phyloP scores from a whole-genome alignment of 2,113 vertebrate genomes.

The Microcebus tavaratra region DNA sequence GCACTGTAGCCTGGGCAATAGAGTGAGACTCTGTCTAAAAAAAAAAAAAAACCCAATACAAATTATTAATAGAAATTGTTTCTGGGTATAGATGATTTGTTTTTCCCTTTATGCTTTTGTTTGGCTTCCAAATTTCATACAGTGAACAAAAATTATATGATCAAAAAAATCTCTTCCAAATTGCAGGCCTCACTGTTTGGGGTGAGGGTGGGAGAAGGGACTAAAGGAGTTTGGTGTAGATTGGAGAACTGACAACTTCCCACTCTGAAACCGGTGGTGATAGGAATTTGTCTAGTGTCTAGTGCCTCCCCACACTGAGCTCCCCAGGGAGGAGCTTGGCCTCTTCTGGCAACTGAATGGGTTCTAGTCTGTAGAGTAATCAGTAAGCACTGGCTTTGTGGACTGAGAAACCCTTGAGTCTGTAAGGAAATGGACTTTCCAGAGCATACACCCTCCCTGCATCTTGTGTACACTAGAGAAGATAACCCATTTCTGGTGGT shows the following conservation, averaged over 20 bases:
- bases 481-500: not conserved
- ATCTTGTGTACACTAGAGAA: not conserved
- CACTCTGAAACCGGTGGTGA: fast-evolving
- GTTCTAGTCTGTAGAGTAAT: not conserved
- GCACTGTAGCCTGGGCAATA: too few relatives aligned
- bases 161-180: not conserved
- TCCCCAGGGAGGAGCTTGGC: not conserved
- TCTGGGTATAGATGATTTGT: not conserved
- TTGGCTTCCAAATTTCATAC: not conserved
- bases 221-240: not conserved
- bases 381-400: not conserved
- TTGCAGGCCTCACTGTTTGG: not conserved
- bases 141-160: not conserved
- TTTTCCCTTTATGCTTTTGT: not conserved
- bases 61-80: not conserved
- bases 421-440: not conserved
- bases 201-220: too few relatives aligned
- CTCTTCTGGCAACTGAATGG: not conserved
- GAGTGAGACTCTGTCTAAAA: not conserved
- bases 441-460: not conserved
- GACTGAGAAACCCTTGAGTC: not conserved
- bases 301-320: not conserved
- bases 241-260: not conserved
- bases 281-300: not conserved
- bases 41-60: not conserved